Base-by-base conservation (phyloP, 2,797 vertebrate species). In the Platalea minor region DNA sequence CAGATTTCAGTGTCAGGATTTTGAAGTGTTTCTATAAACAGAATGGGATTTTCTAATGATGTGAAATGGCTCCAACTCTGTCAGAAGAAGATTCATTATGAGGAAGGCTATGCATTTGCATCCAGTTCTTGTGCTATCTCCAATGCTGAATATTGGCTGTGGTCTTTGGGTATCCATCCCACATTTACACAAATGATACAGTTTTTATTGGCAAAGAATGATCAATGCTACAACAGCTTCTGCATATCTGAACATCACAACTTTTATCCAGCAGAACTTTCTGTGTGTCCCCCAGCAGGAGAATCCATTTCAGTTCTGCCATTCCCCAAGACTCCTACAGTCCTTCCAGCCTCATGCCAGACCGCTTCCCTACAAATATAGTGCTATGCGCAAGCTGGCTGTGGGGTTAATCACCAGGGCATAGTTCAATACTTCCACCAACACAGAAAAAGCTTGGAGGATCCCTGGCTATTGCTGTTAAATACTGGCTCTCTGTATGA, bases 321-420 rank as follows among this genome's bases (percentile, higher is more conserved):
- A 17, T 79, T 69, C 18, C 23, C 33, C 28, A 43, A 17, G 31
- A n/a, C 10, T 67, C 29, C 12, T 31, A 11, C 13, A 63, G 31
- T 17, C 25, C 43, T 29, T 81, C 43, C 89, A 39, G 11, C 7
- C 46, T 69, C 46, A 17, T 2, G 3, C 5, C n/a, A 63, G 37
- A 17, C 39, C 0, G 0, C 11, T 31, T 64, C 45, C 31, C 29
- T 53, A 19, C 19, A 63, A 84, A n/a, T 13, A 13, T 5, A 35
- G 9, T n/a, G 41, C 33, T 1, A 0, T 28, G 7, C 13, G 17
- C 13, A 57, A 59, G 7, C 17, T 73, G 33, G 4, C 17, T 0
- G 0, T 56, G 45, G 68, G 6, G 11, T 80, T 68, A 76, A 43
- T 26, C 37, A 45, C 10, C 41, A 85, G 51, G 18, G 17, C 46